Percentiles rank a stretch among this genome's conserved stretches.
These are phyloP conservation scores for Hyles lineata DNA, from an alignment of 2,888 invertebrate species.

Conservation along the genomic window DNA sequence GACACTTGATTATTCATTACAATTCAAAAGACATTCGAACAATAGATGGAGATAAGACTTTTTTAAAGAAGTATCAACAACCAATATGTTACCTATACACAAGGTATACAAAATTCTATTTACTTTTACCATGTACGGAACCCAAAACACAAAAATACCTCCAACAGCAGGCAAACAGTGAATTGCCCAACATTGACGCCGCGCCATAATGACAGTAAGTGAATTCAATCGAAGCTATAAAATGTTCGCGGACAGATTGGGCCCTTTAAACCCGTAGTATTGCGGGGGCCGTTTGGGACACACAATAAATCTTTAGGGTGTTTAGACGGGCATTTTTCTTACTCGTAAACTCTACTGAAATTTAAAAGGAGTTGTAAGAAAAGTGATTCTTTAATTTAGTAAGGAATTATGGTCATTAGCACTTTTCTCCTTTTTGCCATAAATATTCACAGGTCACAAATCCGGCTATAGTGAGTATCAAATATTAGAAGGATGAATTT, in stretches of 20 bases:
- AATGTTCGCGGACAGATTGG: conserved; percentile 31
- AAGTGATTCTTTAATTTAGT: neutral
- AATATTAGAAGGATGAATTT: no score
- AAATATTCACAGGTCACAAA: no score
- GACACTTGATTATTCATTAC: no score
- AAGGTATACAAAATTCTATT: no score
- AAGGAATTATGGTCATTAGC: no score
- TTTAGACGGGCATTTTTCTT: conserved; percentile 21
- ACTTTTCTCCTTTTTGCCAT: no score
- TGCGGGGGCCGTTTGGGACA: conserved; percentile 34
- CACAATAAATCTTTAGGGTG: conserved; percentile 36
- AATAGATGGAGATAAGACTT: no score
- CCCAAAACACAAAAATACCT: neutral
- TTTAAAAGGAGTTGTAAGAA: neutral
- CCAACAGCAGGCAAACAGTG: neutral
- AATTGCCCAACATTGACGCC: neutral
- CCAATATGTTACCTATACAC: no score
- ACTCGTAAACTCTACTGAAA: neutral
- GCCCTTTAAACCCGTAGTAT: conserved; percentile 32
- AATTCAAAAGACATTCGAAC: no score
- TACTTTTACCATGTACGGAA: no score
- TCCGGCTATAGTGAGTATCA: no score
- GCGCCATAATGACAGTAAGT: conserved; percentile 29
- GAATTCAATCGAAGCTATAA: conserved; percentile 34
- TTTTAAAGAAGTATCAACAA: no score